A percentile compares a stretch with the other conserved stretches of the same genome.
phyloP scores from a whole-genome alignment of 2,113 vertebrate genomes.

The Entelurus aequoreus region DNA sequence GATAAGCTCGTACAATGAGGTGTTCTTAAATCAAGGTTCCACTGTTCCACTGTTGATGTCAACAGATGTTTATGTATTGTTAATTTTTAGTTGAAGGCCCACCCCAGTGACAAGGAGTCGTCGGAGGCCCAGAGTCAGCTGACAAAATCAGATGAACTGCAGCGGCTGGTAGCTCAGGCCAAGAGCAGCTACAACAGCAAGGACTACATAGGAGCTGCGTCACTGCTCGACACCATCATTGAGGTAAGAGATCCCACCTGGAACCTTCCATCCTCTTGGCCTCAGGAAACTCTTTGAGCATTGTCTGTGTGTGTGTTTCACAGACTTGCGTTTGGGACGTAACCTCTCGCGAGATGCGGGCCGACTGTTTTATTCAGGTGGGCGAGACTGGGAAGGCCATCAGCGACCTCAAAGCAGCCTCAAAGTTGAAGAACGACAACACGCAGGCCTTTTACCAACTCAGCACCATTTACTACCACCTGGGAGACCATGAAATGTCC shows the following conservation, averaged over 20 bases:
- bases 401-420: conserved; percentile 90
- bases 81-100: conserved; percentile 82
- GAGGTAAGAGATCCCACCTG: conserved; percentile 72
- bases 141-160: conserved; percentile 85
- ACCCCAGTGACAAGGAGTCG: conserved; percentile 82
- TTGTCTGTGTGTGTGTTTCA: conserved; percentile 23
- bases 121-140: conserved; percentile 85
- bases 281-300: not conserved
- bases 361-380: conserved; percentile 89
- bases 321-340: conserved; percentile 95
- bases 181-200: conserved; percentile 65
- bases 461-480: conserved; percentile 90
- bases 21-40: no score
- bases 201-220: conserved; percentile 76
- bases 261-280: not conserved
- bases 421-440: conserved; percentile 94
- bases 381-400: conserved; percentile 91
- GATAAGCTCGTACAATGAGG: no score
- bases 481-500: conserved; percentile 93
- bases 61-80: not conserved
- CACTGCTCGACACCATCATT: conserved; percentile 81
- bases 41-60: no score
- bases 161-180: conserved; percentile 79
- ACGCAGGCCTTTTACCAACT: conserved; percentile 94
- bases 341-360: conserved; percentile 86